Percentiles rank a stretch among this genome's conserved stretches.
phyloP scores from a whole-genome alignment of 2,113 vertebrate genomes.

The Notothenia rossii region DNA sequence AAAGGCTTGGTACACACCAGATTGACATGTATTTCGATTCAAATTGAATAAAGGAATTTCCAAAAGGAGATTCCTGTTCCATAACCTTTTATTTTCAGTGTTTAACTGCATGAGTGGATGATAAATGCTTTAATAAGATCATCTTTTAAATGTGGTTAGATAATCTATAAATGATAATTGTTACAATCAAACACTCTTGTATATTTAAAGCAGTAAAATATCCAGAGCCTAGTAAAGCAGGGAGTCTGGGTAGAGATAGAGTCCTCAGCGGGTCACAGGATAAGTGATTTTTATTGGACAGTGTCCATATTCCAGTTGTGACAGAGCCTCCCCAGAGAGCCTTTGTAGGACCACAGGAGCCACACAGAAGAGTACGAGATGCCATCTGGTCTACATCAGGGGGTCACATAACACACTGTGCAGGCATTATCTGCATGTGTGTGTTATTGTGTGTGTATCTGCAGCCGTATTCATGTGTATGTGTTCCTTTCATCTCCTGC shows the following conservation, averaged over 20 bases:
- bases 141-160: background rate
- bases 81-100: too few relatives aligned
- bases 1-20: too few relatives aligned
- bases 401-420: constrained; percentile 37
- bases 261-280: constrained; percentile 20
- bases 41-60: too few relatives aligned
- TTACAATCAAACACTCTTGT: background rate
- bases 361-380: constrained; percentile 50
- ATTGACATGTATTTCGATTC: too few relatives aligned
- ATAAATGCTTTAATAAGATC: background rate
- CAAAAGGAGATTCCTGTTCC: too few relatives aligned
- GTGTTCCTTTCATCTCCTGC: constrained; percentile 6
- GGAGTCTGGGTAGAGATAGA: background rate
- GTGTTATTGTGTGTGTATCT: constrained; percentile 13
- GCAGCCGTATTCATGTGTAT: constrained; percentile 3
- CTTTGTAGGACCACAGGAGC: constrained; percentile 62
- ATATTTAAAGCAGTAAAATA: background rate
- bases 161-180: background rate
- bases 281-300: constrained; percentile 50
- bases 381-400: constrained; percentile 70
- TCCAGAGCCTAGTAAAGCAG: background rate
- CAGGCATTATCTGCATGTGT: constrained; percentile 3
- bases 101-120: background rate
- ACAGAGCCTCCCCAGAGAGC: constrained; percentile 47
- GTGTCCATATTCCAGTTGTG: constrained; percentile 51